Conservation (phyloP, 2,113 vertebrate species). For the Fregata magnificens region DNA sequence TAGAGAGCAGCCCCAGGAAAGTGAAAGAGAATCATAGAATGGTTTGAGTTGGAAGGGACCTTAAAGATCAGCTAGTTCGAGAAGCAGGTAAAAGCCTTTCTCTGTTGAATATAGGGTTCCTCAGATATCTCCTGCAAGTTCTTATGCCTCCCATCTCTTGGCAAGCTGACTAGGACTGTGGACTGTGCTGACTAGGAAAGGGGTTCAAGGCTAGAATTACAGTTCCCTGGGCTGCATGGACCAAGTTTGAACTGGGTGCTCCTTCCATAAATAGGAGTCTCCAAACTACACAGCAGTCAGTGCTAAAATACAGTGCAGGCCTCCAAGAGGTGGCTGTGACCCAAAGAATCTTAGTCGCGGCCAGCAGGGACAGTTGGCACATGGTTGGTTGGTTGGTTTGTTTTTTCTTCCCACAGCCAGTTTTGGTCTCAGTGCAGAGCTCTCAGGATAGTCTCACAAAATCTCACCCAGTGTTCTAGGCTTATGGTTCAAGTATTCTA, state of each 20-base stretch:
- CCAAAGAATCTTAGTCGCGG: not conserved
- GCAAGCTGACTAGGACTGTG: not conserved
- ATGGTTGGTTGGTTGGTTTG: too few species aligned
- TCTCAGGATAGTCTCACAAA: not conserved
- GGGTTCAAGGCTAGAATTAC: not conserved
- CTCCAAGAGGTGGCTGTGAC: not conserved
- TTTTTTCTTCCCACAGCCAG: not conserved
- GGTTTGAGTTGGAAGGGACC: not conserved
- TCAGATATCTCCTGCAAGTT: not conserved
- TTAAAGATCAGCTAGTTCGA: not conserved
- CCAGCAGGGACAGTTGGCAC: not conserved
- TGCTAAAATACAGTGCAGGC: not conserved
- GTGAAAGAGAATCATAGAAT: not conserved
- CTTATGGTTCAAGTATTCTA: not conserved
- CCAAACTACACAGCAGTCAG: not conserved
- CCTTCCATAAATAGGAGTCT: not conserved
- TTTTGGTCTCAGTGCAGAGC: not conserved
- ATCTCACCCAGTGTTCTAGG: not conserved
- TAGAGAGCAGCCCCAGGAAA: not conserved
- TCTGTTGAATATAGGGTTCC: not conserved
- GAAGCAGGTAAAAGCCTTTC: not conserved
- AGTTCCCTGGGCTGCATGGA: not conserved
- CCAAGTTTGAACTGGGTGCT: not conserved
- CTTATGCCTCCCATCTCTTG: not conserved
- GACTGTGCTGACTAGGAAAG: not conserved